These are phyloP conservation scores for Lepidurus apus DNA, from an alignment of 1,140 invertebrate genomes.

Conservation along the genomic window DNA sequence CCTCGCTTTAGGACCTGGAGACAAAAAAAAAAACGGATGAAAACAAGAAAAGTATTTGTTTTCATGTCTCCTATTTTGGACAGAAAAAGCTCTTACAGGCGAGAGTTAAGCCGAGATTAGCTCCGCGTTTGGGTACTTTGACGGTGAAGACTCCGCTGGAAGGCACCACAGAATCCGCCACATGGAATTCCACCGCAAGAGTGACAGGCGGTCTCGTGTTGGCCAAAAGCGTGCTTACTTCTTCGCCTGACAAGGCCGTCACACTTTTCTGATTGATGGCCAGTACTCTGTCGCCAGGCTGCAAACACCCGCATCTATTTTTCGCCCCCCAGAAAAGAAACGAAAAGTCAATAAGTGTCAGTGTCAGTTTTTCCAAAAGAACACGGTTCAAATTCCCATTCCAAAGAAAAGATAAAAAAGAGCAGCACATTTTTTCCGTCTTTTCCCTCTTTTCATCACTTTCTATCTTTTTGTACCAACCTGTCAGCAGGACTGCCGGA, in stretches of 20 bases:
- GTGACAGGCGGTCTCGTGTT: slow-evolving; percentile 47
- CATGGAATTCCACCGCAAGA: slow-evolving; percentile 79
- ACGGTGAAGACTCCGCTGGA: slow-evolving; percentile 84
- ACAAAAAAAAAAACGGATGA: slow-evolving; percentile 32
- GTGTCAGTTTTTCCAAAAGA: background rate
- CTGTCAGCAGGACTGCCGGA: slow-evolving; percentile 65
- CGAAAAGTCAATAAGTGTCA: slow-evolving; percentile 27
- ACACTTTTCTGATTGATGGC: slow-evolving; percentile 63
- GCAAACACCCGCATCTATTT: slow-evolving; percentile 63
- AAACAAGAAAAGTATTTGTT: background rate
- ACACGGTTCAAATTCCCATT: background rate
- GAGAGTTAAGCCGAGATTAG: slow-evolving; percentile 78
- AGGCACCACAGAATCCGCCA: slow-evolving; percentile 85
- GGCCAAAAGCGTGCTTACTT: slow-evolving; percentile 49
- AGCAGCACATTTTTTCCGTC: background rate
- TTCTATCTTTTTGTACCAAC: slow-evolving; percentile 44
- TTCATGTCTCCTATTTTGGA: background rate
- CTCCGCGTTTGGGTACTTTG: slow-evolving; percentile 69
- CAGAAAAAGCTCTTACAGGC: slow-evolving; percentile 53
- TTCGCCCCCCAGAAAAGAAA: slow-evolving; percentile 34
- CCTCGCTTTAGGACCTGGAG: slow-evolving; percentile 38
- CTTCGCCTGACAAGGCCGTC: slow-evolving; percentile 48
- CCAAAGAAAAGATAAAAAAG: slow-evolving; percentile 17
- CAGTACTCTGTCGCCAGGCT: slow-evolving; percentile 75
- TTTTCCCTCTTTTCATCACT: background rate